Evolutionary conservation across 37 sponge, comb jelly and placozoan species (phyloP).

Genomic region (Oopsacas minuta): DNA sequence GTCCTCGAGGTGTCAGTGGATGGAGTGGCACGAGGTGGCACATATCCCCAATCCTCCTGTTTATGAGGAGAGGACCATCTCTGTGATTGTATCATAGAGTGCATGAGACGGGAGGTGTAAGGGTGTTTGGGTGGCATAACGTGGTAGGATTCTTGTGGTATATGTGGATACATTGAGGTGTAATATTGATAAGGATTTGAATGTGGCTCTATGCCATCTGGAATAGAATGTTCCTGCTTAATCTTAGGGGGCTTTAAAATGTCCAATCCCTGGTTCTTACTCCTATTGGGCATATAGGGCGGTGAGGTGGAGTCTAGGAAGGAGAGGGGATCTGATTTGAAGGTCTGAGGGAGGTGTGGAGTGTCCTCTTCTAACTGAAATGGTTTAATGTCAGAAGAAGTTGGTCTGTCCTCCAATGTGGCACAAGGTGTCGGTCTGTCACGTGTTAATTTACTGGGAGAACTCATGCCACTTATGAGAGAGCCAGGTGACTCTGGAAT

Average conservation of each 20-base stretch:
- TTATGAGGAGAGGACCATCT: background rate
- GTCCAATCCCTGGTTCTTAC: background rate
- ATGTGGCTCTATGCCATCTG: background rate
- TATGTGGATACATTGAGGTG: background rate
- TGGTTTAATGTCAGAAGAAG: background rate
- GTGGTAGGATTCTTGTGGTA: background rate
- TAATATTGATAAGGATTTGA: background rate
- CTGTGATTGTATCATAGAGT: background rate
- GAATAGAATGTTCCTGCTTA: background rate
- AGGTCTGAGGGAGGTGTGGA: background rate
- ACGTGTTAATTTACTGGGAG: background rate
- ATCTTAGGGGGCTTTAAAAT: background rate
- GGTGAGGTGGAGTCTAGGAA: background rate
- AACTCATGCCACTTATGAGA: background rate
- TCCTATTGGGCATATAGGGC: background rate
- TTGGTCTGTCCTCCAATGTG: background rate
- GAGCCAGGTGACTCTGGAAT: background rate
- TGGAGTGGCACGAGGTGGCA: background rate
- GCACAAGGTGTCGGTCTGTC: background rate
- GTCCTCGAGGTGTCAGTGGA: background rate
- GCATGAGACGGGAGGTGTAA: background rate
- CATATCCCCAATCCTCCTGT: background rate
- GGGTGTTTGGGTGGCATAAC: background rate
- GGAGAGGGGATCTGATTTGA: background rate
- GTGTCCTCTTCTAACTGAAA: background rate